Conservation (phyloP, 2,888 invertebrate species). For the Rhamphomyia laevipes region DNA sequence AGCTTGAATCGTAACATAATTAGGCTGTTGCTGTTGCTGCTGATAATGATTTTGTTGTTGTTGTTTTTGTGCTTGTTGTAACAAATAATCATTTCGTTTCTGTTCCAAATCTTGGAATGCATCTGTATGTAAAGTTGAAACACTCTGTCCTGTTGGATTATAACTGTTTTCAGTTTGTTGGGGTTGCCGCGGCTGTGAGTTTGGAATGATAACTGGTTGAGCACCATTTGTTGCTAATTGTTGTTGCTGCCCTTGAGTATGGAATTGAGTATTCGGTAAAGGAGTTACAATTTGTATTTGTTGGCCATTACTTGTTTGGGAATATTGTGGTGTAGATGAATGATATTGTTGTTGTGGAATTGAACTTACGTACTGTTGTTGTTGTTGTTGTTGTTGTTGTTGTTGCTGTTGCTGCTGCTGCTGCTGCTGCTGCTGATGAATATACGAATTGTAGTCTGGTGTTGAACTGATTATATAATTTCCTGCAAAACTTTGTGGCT, state of each 20-base stretch:
- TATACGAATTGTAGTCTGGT: neutral
- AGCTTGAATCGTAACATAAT: constrained; percentile 4
- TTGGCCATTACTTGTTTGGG: constrained; percentile 31
- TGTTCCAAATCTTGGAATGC: constrained; percentile 33
- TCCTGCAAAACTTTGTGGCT: neutral
- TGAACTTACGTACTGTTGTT: constrained; percentile 10
- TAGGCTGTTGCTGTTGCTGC: constrained; percentile 6
- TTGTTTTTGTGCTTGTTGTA: constrained; percentile 1
- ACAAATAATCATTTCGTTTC: constrained; percentile 7
- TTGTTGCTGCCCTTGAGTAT: constrained; percentile 21
- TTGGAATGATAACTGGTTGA: constrained; percentile 24
- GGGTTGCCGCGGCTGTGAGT: constrained; percentile 31
- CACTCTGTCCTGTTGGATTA: constrained; percentile 18
- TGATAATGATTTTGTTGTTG: constrained; percentile 7
- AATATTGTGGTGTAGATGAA: constrained; percentile 25
- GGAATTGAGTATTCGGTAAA: constrained; percentile 24
- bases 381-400: constrained; percentile 14
- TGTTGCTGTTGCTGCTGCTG: neutral
- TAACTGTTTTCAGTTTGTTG: constrained; percentile 10
- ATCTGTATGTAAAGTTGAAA: constrained; percentile 35
- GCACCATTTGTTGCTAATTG: constrained; percentile 13
- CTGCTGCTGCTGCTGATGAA: neutral
- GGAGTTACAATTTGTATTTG: constrained; percentile 36
- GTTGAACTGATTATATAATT: neutral
- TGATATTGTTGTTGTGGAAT: constrained; percentile 10